Base-by-base conservation (phyloP, 2,113 vertebrate species). In the Rhadina sibilatrix region DNA sequence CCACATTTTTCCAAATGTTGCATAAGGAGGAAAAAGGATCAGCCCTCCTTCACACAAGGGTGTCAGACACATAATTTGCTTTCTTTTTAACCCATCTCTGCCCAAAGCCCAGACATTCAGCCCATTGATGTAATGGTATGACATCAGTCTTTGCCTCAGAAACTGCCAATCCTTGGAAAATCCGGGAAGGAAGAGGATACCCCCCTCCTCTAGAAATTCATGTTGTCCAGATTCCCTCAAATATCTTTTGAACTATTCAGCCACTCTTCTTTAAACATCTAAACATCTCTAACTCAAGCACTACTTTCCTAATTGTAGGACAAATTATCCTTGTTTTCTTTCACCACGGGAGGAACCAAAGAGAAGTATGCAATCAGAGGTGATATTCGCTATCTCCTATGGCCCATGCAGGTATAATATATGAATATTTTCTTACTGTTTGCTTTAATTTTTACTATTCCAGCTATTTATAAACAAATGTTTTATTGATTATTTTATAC, bases 351-450 rank as follows among this genome's bases (percentile, higher is more conserved):
- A 64, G 63, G 97, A 84, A 87, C 37, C 4, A 31, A 79, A 9
- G 87, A 97, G 35, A 93, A 92, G 60, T 98, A 93, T 81, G 27
- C 79, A 23, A 94, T 63, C 53, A 69, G 37, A 4, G 77, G 97
- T 19, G 96, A 98, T 49, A 90, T 98, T 68, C 97, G 94, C 12
- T 98, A 97, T 66, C 70, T 98, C 52, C 92, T 98, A 33, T 98
- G 98, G 98, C 98, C 97, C 24, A 95, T 98, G 56, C 98, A 98
- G 97, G 98, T 98, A 98, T 37, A 70, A 17, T 9, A 30, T 10
- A 66, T 14, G 4, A 65, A 60, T 64, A 52, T 37, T 30, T 79
- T 9, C 2, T 57, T 15, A 13, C 3, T 42, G 5, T n/a, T 68
- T 49, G 40, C n/a, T 21, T 30, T 65, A 40, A 23, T 35, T 64